Base-by-base conservation (phyloP, 1,140 invertebrate species). In the Lysiphlebus fabarum region DNA sequence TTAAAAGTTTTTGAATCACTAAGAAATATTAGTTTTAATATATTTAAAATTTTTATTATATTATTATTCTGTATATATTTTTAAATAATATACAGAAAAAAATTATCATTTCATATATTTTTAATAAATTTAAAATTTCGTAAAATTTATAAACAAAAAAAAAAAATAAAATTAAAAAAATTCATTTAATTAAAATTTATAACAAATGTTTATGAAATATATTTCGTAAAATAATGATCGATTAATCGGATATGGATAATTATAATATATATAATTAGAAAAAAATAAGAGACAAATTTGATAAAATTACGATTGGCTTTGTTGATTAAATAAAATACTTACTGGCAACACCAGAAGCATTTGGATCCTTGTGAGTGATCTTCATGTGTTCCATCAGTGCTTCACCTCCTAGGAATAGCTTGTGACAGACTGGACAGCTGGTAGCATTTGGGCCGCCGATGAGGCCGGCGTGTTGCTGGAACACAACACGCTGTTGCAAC, bases 381-480 rank as follows among this genome's bases (percentile, higher is more conserved):
- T 95, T 95, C 93, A 95, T 95, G 77, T 96, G 93, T 76, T 95
- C 93, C 84, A 96, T 93, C 49, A 96, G 85, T 47, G 91, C 90
- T 79, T 95, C 92, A 56, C 88, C 89, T 63, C 92, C 92, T 69
- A 95, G 85, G 82, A 95, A 93, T 69, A 95, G 86, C 81, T 95
- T 95, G 82, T 95, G 92, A 81, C 92, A 95, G 66, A 95, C 85
- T 40, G 92, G 91, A 81, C 92, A 95, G 65, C 87, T 90, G 58
- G 91, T 93, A 66, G 89, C 90, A 72, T 92, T 93, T 44, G 91
- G 91, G 65, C 92, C 92, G 65, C 92, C 92, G 70, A 88, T 87
- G 80, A 92, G 89, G 70, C 94, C 85, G 70, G 92, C 92, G 82
- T 95, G 92, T 89, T 96, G 92, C 88, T 94, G 89, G 84, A 92